Conservation (phyloP, 23 tunicate genomes). For the Ascidia mentula region DNA sequence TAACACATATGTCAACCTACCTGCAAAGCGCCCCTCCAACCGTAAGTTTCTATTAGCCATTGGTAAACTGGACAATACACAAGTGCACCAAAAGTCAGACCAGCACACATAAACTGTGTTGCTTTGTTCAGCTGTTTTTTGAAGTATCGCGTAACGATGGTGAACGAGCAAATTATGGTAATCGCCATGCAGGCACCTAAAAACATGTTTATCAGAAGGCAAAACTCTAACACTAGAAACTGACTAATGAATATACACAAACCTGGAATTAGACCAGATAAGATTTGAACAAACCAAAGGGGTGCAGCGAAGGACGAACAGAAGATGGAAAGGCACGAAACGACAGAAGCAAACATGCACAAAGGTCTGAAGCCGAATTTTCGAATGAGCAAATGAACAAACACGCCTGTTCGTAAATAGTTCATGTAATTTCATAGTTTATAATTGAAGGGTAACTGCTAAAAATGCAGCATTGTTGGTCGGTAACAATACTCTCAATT, state of each 20-base stretch:
- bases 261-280: conserved; percentile 32
- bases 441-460: no score
- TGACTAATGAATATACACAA: neutral
- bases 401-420: neutral
- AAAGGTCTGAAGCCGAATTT: conserved; percentile 12
- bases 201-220: neutral
- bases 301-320: conserved; percentile 17
- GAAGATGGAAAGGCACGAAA: conserved; percentile 34
- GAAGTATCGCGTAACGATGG: conserved; percentile 18
- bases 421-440: no score
- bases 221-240: neutral
- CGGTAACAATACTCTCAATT: no score
- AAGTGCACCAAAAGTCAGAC: neutral
- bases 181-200: conserved; percentile 8
- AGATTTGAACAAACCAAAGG: conserved; percentile 28
- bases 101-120: conserved; percentile 2
- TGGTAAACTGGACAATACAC: conserved; percentile 25
- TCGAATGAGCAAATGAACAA: neutral
- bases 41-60: neutral
- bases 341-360: neutral
- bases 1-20: no score
- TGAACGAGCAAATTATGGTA: neutral
- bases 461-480: no score
- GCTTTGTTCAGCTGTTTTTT: neutral
- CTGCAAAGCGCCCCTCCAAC: conserved; percentile 20